Conservation (phyloP, 37 sponge, comb jelly and placozoan genomes). For the Haliclona indistincta region DNA sequence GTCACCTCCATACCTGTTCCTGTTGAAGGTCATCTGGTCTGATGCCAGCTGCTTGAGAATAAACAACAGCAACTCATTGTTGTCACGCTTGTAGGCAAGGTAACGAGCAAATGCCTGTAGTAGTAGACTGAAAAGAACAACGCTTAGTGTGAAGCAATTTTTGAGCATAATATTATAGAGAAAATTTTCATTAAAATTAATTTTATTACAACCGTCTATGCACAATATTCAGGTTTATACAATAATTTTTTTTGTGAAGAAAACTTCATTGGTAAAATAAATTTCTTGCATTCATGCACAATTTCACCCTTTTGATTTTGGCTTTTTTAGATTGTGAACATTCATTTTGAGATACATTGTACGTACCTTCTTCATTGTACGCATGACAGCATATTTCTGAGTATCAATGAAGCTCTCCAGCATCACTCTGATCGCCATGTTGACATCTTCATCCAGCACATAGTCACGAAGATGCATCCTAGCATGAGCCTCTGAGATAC, state of each 20-base stretch:
- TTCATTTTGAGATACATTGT: too few relatives aligned
- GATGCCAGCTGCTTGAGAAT: conserved; percentile 91
- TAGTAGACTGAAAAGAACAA: too few relatives aligned
- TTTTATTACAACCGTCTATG: too few relatives aligned
- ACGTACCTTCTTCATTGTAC: conserved; percentile 96
- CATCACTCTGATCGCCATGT: conserved; percentile 98
- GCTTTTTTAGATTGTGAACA: too few relatives aligned
- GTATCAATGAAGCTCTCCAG: conserved; percentile 99
- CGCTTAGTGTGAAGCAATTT: too few relatives aligned
- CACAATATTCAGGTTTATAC: too few relatives aligned
- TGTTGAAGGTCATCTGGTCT: conserved; percentile 87
- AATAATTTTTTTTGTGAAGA: too few relatives aligned
- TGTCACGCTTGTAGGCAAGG: conserved; percentile 92
- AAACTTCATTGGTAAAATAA: too few relatives aligned
- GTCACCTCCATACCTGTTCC: conserved; percentile 87
- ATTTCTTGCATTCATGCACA: too few relatives aligned
- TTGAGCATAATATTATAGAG: too few relatives aligned
- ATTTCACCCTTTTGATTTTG: too few relatives aligned
- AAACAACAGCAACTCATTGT: conserved; percentile 97
- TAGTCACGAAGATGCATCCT: conserved; percentile 94
- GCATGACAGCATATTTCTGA: conserved; percentile 98
- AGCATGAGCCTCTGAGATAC: conserved; percentile 96
- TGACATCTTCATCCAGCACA: conserved; percentile 95
- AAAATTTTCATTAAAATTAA: too few relatives aligned
- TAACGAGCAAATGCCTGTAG: conserved; percentile 96